phyloP scores from a whole-genome alignment of 2,888 invertebrate species.

The Corbicula japonica region DNA sequence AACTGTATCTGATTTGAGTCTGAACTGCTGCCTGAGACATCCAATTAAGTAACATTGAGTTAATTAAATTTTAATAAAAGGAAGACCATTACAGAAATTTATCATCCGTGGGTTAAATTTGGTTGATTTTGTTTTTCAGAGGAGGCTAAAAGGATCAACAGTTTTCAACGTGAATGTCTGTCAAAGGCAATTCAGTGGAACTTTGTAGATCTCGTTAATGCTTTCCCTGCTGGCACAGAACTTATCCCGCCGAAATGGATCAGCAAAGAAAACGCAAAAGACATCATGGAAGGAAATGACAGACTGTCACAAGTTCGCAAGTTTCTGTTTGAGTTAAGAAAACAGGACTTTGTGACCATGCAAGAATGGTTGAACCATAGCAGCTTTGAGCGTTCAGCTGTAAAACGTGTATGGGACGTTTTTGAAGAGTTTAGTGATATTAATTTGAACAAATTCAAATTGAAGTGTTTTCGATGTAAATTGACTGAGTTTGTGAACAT shows the following conservation, averaged over 20 bases:
- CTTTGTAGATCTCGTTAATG: slow-evolving; percentile 39
- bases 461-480: slow-evolving; percentile 48
- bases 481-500: slow-evolving; percentile 18
- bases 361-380: slow-evolving; percentile 34
- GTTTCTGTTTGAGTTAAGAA: slow-evolving; percentile 32
- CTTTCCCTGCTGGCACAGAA: background rate
- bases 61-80: too few relatives aligned
- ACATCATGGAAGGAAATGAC: background rate
- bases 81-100: too few relatives aligned
- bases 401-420: slow-evolving; percentile 31
- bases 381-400: slow-evolving; percentile 14
- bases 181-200: slow-evolving; percentile 60
- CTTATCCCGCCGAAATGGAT: slow-evolving; percentile 28
- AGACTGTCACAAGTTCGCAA: slow-evolving; percentile 24
- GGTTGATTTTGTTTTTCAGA: slow-evolving; percentile 37
- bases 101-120: too few relatives aligned
- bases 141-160: slow-evolving; percentile 23
- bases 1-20: too few relatives aligned
- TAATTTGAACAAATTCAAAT: slow-evolving; percentile 26
- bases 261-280: slow-evolving; percentile 7
- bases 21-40: too few relatives aligned
- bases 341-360: slow-evolving; percentile 42
- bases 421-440: slow-evolving; percentile 52
- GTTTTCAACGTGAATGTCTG: slow-evolving; percentile 46
- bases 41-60: too few relatives aligned